Evolutionary conservation across 2,797 vertebrate genomes (phyloP).

Genomic region (Xyrichtys novacula): DNA sequence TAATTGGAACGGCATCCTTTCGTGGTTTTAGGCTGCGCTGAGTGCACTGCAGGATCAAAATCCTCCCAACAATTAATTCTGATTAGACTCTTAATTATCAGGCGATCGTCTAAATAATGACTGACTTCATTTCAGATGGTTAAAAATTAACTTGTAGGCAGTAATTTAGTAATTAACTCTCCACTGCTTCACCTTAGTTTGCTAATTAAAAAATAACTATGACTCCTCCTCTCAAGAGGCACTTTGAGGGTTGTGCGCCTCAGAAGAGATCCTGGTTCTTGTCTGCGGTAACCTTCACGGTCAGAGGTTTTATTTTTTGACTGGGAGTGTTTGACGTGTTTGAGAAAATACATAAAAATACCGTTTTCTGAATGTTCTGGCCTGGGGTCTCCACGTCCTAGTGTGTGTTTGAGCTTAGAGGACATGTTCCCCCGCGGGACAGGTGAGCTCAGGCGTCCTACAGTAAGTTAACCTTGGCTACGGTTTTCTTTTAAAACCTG

Average conservation of each 20-base stretch:
- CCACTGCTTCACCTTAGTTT: constrained; percentile 96
- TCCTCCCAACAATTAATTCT: constrained; percentile 95
- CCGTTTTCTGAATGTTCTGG: not conserved
- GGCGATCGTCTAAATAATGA: constrained; percentile 95
- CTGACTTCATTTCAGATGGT: constrained; percentile 97
- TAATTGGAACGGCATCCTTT: constrained; percentile 91
- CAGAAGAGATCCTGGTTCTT: constrained; percentile 29
- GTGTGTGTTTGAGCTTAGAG: not conserved
- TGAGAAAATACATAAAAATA: not conserved
- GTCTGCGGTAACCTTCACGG: constrained; percentile 10
- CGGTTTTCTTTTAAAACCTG: not conserved
- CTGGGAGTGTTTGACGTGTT: not conserved
- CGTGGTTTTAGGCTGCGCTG: constrained; percentile 85
- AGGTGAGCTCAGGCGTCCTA: constrained; percentile 4
- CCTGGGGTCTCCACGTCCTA: not conserved
- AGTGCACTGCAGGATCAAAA: constrained; percentile 90
- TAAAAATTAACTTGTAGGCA: constrained; percentile 97
- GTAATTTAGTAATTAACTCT: constrained; percentile 99
- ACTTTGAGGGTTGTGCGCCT: constrained; percentile 35
- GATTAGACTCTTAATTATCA: constrained; percentile 99
- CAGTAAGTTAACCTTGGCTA: not conserved
- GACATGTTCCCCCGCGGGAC: not conserved
- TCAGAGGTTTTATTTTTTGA: constrained; percentile 9
- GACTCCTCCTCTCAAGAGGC: constrained; percentile 87
- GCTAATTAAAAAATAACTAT: constrained; percentile 99